Evolutionary conservation across 1,140 invertebrate species (phyloP), one percentile per base, ranked within the genome.

Genomic region (Calephelis nemesis): DNA sequence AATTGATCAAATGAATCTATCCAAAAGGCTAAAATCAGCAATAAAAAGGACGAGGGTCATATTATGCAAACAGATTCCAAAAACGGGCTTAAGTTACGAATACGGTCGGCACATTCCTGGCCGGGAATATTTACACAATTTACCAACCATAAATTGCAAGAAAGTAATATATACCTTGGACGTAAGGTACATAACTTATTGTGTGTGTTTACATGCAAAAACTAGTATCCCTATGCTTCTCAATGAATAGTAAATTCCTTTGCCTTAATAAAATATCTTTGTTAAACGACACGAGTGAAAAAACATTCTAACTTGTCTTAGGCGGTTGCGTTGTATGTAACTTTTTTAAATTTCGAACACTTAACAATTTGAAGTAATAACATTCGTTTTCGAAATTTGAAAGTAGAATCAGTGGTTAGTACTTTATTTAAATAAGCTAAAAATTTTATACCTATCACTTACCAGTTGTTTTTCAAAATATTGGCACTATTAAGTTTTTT

Each of bases 121-220:
- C 19, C 47, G 19, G 11, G 52, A 58, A 64, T 64, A 64, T 64
- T 64, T 64, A 64, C 63, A 64, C 63, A 49, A 12, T n/a, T 58
- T 58, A 58, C 50, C n/a, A 11, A 15, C 63, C 45, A 64, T 64
- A 64, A 64, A 64, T 64, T 48, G 45, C 63, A 64, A 45, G 63
- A 64, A 64, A 64, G 49, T 63, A 69, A 64, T 65, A 63, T 69
- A 54, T 54, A 54, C 50, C 50, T 15, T 19, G 19, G 15, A 19
- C 50, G 50, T 54, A 54, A 54, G 7, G 15, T 54, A 54, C 50
- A 30, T 54, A 54, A 54, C 50, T 30, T 54, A 54, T 54, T 54
- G 19, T 58, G 52, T 58, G 15, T 58, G 52, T 15, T 58, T 39
- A 19, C 50, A 54, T 19, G 19, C 19, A 58, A 58, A 58, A 58